A percentile compares a stretch with the other conserved stretches of the same genome.
Evolutionary conservation across 1,140 invertebrate species (phyloP).

Genomic region (Papilio aristodemus): DNA sequence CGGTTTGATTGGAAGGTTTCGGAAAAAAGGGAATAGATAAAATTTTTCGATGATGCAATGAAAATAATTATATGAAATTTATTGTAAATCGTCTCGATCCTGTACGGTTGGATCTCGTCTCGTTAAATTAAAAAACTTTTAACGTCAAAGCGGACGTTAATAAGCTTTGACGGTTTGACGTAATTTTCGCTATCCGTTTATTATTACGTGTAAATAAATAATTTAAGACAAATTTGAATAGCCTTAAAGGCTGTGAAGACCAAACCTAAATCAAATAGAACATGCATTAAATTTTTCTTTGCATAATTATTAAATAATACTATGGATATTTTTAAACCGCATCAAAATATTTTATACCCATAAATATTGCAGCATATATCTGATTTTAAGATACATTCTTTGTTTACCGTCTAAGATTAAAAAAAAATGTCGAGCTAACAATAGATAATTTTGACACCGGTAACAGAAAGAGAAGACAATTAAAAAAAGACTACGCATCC

Average conservation of each 20-base stretch:
- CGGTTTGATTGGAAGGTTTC: neutral
- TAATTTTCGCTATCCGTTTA: neutral
- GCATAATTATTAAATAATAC: too few relatives aligned
- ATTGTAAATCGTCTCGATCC: neutral
- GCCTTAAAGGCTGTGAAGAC: neutral
- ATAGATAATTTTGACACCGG: neutral
- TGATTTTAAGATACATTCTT: too few relatives aligned
- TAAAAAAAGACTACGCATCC: neutral
- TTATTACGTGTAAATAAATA: neutral
- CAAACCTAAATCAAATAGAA: too few relatives aligned
- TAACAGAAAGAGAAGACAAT: neutral
- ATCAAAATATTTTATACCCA: too few relatives aligned
- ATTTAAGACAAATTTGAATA: neutral
- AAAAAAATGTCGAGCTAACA: too few relatives aligned
- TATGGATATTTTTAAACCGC: too few relatives aligned
- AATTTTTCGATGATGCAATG: too few relatives aligned
- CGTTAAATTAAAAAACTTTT: neutral
- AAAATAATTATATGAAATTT: too few relatives aligned
- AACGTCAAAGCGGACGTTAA: neutral
- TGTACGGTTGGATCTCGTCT: neutral
- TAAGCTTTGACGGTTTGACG: neutral
- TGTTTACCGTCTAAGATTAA: too few relatives aligned
- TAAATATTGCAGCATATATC: too few relatives aligned
- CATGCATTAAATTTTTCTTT: too few relatives aligned
- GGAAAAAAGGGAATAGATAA: too few relatives aligned